Evolutionary conservation across 2,113 vertebrate genomes (phyloP).

Genomic region (Oostethus manadensis): DNA sequence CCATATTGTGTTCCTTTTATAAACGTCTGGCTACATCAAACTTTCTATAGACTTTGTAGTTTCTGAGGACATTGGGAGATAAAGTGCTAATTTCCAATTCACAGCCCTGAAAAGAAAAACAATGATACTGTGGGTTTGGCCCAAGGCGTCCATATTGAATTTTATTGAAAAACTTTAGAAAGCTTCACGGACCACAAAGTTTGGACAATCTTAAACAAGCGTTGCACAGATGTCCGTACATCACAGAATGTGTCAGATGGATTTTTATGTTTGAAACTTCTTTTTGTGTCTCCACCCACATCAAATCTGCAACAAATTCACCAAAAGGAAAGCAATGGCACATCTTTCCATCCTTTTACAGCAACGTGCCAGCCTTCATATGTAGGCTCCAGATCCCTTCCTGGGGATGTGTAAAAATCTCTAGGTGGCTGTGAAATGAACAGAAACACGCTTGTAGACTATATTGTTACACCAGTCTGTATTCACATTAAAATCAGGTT

Average conservation of each 20-base stretch:
- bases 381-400: background rate
- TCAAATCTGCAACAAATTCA: slow-evolving; percentile 5
- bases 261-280: background rate
- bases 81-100: background rate
- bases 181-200: slow-evolving; percentile 4
- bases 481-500: slow-evolving; percentile 3
- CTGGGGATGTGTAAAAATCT: background rate
- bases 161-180: slow-evolving; percentile 8
- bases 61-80: slow-evolving; percentile 1
- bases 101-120: background rate
- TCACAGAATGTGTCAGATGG: slow-evolving; percentile 1
- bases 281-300: background rate
- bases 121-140: slow-evolving; percentile 1
- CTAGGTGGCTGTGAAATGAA: background rate
- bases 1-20: slow-evolving; percentile 2
- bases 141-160: background rate
- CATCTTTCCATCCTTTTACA: background rate
- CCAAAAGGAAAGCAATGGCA: background rate
- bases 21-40: slow-evolving; percentile 1
- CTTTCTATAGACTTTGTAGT: background rate
- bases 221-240: slow-evolving; percentile 1
- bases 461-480: background rate
- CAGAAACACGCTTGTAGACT: background rate
- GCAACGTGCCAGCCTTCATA: background rate
- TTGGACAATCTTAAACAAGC: slow-evolving; percentile 1